A percentile compares a stretch with the other conserved stretches of the same genome.
These are phyloP conservation scores for Paraplagusia blochii DNA, from an alignment of 2,113 vertebrate genomes.

Conservation along the genomic window DNA sequence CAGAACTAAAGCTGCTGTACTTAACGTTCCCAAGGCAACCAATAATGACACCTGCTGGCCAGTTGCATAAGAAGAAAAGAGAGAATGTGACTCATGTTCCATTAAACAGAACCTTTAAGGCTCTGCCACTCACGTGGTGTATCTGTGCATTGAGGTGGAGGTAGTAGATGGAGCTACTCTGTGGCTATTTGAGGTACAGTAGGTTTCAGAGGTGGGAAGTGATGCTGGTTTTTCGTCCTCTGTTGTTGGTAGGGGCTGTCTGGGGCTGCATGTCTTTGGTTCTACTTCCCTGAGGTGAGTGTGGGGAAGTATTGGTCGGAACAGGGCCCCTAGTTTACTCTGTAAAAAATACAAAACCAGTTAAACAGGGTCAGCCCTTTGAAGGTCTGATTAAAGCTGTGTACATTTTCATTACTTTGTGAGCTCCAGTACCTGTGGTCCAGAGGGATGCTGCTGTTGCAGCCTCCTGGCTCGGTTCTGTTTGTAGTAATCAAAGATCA, in stretches of 20 bases:
- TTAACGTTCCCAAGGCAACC: constrained; percentile 1
- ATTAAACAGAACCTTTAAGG: background rate
- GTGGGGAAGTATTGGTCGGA: constrained; percentile 73
- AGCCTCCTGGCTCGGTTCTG: constrained; percentile 90
- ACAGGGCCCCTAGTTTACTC: constrained; percentile 73
- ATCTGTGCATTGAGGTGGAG: constrained; percentile 71
- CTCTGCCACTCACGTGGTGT: constrained; percentile 77
- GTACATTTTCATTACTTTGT: too few species aligned
- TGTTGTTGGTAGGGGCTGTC: constrained; percentile 56
- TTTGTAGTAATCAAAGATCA: constrained; percentile 99
- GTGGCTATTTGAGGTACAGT: constrained; percentile 25
- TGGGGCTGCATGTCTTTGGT: constrained; percentile 70
- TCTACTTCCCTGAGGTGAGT: constrained; percentile 77
- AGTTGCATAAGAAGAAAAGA: background rate
- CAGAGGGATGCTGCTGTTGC: constrained; percentile 78
- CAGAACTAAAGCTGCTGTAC: background rate
- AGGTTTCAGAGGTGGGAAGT: constrained; percentile 71
- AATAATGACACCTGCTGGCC: background rate
- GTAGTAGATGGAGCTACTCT: constrained; percentile 63
- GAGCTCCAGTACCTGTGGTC: constrained; percentile 40
- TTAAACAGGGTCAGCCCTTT: background rate
- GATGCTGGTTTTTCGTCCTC: constrained; percentile 50
- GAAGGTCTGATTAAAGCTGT: too few species aligned
- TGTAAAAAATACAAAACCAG: constrained; percentile 32
- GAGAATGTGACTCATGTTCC: too few species aligned